Evolutionary conservation across 2,888 invertebrate genomes (phyloP).

Genomic region (Acanthoscelides obtectus): DNA sequence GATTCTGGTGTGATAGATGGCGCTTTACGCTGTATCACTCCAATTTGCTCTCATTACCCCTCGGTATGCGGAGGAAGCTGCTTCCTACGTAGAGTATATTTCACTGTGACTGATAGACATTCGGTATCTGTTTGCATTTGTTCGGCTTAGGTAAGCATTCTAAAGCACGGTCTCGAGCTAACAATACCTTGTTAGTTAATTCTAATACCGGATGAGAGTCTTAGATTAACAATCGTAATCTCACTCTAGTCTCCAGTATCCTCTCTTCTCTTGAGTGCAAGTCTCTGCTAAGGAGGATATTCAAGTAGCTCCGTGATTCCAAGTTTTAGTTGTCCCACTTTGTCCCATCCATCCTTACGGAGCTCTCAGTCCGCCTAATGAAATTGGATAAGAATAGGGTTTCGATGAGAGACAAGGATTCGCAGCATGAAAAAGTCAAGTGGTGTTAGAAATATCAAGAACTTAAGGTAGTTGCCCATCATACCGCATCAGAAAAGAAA

Average conservation of each 20-base stretch:
- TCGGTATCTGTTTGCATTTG: not conserved
- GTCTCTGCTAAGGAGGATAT: not conserved
- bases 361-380: not conserved
- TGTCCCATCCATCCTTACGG: too few relatives aligned
- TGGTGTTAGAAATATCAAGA: too few relatives aligned
- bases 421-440: not conserved
- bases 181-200: not conserved
- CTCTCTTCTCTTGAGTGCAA: not conserved
- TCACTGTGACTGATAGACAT: not conserved
- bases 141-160: not conserved
- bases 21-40: too few relatives aligned
- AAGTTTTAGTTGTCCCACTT: not conserved
- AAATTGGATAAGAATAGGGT: not conserved
- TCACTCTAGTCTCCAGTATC: not conserved
- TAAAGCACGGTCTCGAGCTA: not conserved
- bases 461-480: too few relatives aligned
- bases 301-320: not conserved
- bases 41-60: too few relatives aligned
- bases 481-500: too few relatives aligned
- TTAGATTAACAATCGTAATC: not conserved
- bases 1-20: too few relatives aligned
- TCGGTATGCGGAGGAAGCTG: not conserved
- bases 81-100: not conserved
- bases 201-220: not conserved
- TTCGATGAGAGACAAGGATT: not conserved